A percentile compares a stretch with the other conserved stretches of the same genome.
Conservation (phyloP, 1,140 invertebrate genomes). For the Zaprionus gabonicus region DNA sequence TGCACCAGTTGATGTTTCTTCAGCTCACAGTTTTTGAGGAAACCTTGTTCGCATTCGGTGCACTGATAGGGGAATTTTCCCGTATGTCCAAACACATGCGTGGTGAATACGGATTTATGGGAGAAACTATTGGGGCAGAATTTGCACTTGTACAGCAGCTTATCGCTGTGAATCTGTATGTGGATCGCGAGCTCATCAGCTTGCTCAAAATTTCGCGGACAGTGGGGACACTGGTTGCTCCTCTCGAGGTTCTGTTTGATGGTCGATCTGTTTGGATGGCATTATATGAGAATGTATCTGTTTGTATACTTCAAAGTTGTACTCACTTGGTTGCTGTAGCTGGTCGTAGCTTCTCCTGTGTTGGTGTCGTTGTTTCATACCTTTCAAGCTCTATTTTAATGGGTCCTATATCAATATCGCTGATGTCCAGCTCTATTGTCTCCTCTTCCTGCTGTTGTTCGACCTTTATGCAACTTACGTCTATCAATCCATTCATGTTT, state of each 20-base stretch:
- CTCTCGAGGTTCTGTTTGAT: not conserved
- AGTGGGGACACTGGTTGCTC: constrained; percentile 20
- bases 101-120: constrained; percentile 20
- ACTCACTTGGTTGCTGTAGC: not conserved
- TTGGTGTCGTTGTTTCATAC: not conserved
- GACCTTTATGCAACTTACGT: constrained; percentile 14
- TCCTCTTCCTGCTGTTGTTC: not conserved
- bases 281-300: not conserved
- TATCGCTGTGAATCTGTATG: constrained; percentile 20
- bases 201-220: constrained; percentile 26
- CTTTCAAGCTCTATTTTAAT: constrained; percentile 21
- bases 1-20: constrained; percentile 10
- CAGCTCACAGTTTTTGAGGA: constrained; percentile 8
- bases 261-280: not conserved
- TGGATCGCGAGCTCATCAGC: constrained; percentile 22
- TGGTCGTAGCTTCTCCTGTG: not conserved
- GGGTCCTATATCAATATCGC: constrained; percentile 29
- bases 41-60: not conserved
- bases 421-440: not conserved
- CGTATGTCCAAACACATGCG: constrained; percentile 32
- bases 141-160: constrained; percentile 28
- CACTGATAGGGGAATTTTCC: constrained; percentile 26
- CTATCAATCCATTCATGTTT: constrained; percentile 7
- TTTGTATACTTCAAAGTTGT: not conserved
- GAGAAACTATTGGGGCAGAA: constrained; percentile 35